Conservation (phyloP, 2,113 vertebrate species). For the Phaethon lepturus region DNA sequence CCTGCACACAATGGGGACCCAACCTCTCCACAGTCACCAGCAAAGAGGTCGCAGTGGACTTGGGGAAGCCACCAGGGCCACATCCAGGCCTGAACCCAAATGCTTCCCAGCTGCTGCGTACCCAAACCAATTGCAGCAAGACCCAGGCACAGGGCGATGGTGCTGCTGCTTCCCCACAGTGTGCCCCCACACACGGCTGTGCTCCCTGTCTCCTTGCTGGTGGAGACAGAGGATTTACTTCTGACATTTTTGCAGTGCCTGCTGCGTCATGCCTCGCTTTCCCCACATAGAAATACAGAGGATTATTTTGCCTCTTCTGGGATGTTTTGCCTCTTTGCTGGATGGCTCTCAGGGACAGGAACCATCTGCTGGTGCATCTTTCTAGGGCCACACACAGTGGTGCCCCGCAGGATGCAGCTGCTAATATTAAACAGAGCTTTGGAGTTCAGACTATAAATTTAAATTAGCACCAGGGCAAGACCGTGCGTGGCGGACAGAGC, state of each 20-base stretch:
- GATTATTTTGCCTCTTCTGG: not conserved
- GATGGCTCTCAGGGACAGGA: not conserved
- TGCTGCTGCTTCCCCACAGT: not conserved
- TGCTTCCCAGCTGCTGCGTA: not conserved
- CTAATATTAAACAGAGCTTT: not conserved
- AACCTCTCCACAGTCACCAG: not conserved
- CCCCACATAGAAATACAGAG: not conserved
- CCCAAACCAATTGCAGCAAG: not conserved
- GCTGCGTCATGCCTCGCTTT: not conserved
- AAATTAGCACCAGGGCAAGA: not conserved
- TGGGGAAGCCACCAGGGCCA: fast-evolving
- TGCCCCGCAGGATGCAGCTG: not conserved
- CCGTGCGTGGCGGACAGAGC: not conserved
- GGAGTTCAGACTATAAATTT: not conserved
- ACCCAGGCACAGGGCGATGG: fast-evolving
- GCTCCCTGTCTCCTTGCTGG: not conserved
- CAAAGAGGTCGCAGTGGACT: not conserved
- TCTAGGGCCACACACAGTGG: not conserved
- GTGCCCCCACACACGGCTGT: fast-evolving
- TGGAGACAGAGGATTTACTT: not conserved
- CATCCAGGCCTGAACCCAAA: not conserved
- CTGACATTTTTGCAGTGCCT: not conserved
- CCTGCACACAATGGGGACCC: fast-evolving
- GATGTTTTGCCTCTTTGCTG: not conserved
- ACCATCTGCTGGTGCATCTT: not conserved